These are phyloP conservation scores for Dromococcyx pavoninus DNA, from an alignment of 2,797 vertebrate species.

Conservation along the genomic window DNA sequence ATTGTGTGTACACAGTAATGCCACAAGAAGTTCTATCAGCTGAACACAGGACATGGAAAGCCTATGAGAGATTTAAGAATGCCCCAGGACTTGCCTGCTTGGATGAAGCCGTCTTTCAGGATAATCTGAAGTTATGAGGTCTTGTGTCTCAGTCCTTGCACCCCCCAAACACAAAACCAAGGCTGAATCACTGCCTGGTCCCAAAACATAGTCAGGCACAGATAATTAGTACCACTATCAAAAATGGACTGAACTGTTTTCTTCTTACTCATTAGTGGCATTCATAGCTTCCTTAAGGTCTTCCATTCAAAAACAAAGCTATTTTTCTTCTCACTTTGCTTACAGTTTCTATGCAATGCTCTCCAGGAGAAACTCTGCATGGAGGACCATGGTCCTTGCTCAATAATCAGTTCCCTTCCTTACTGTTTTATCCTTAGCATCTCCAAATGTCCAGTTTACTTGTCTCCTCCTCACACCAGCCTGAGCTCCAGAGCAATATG, in stretches of 20 bases:
- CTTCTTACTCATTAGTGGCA: neutral
- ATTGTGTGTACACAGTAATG: accelerated
- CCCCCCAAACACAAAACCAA: neutral
- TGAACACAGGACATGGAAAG: neutral
- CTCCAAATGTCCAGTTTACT: neutral
- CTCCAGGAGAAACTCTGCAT: neutral
- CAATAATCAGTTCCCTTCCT: neutral
- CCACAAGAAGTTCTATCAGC: neutral
- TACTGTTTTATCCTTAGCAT: neutral
- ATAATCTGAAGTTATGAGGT: neutral
- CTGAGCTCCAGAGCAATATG: neutral
- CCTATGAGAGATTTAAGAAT: neutral
- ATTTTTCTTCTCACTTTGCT: neutral
- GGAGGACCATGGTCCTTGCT: neutral
- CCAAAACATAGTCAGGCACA: neutral
- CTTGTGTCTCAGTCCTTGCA: neutral
- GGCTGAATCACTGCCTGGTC: neutral
- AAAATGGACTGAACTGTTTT: neutral
- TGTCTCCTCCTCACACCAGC: neutral
- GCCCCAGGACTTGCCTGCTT: neutral
- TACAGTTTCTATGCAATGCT: neutral
- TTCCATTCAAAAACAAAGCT: neutral
- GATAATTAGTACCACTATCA: neutral
- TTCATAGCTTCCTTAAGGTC: neutral
- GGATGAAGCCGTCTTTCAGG: neutral